Percentiles rank a stretch among this genome's conserved stretches.
Conservation (phyloP, 2,797 vertebrate species). For the Hydrophis major region DNA sequence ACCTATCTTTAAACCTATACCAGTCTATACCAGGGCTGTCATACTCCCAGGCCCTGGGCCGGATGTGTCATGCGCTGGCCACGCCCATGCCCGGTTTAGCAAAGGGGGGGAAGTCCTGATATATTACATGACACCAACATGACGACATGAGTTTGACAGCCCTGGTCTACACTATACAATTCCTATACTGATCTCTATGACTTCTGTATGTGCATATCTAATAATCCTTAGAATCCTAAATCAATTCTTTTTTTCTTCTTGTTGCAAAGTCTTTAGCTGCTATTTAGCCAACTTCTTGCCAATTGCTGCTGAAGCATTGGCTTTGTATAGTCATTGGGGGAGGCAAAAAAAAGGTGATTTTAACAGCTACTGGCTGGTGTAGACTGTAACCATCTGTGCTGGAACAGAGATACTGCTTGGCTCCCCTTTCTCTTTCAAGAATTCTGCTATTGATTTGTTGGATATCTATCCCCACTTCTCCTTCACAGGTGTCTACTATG, state of each 20-base stretch:
- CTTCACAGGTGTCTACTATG: neutral
- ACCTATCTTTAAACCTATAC: neutral
- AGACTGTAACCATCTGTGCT: neutral
- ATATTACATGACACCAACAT: fast-evolving
- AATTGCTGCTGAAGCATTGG: neutral
- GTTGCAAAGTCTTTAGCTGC: neutral
- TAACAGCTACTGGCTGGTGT: neutral
- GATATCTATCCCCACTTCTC: neutral
- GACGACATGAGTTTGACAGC: too few relatives aligned
- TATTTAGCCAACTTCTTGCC: neutral
- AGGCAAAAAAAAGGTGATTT: neutral
- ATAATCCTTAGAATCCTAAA: neutral
- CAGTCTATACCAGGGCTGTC: too few relatives aligned
- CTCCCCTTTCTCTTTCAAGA: neutral
- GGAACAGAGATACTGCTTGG: neutral
- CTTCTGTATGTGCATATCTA: neutral
- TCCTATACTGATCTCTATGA: neutral
- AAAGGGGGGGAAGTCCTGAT: too few relatives aligned
- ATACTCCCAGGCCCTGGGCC: too few relatives aligned
- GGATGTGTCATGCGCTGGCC: too few relatives aligned
- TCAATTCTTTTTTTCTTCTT: neutral
- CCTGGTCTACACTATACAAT: neutral
- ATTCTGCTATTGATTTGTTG: neutral
- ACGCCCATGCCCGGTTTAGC: too few relatives aligned
- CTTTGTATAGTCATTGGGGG: neutral